Evolutionary conservation across 2,113 vertebrate species (phyloP), one percentile per base, ranked within the genome.

Genomic region (Origma solitaria): DNA sequence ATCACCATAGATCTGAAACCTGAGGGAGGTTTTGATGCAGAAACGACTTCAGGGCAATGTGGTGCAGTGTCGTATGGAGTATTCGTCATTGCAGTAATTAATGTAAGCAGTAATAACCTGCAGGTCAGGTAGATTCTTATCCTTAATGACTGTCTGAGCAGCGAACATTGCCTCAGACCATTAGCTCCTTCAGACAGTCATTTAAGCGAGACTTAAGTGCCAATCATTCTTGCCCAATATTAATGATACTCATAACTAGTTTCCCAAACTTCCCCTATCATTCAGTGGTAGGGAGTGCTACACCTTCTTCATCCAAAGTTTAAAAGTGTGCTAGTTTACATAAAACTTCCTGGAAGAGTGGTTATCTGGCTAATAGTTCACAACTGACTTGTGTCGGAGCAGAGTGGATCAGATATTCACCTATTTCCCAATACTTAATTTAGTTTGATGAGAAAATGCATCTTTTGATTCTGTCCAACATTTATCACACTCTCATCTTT

Each of bases 101-200:
- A 86, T 1, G 4, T 61, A 88, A 93, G 69, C 64, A 92, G 69
- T 71, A 94, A 89, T 73, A 92, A 97, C 66, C 83, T 86, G 45
- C 80, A 77, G 81, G 88, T 93, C 83, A 87, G 56, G 57, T 82
- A 50, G 89, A 77, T 91, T 92, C 68, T 92, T 84, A 58, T 24
- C 33, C 44, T 86, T 93, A 94, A 91, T 85, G 78, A 82, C 72
- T 80, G 8, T 23, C 79, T 82, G 72, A 90, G 51, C 82, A 80
- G 51, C 3, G 13, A 88, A 64, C 49, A 40, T 53, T 84, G 81
- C 60, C 65, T 96, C 58, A 92, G 81, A 88, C 15, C 27, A 60
- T 91, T 82, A 95, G 57, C 49, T 95, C 40, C 73, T 76, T 50
- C 56, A 71, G 71, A 70, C 12, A 77, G 31, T 78, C 47, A 44